phyloP scores from a whole-genome alignment of 2,113 vertebrate genomes.

The Tychaedon coryphoeus region DNA sequence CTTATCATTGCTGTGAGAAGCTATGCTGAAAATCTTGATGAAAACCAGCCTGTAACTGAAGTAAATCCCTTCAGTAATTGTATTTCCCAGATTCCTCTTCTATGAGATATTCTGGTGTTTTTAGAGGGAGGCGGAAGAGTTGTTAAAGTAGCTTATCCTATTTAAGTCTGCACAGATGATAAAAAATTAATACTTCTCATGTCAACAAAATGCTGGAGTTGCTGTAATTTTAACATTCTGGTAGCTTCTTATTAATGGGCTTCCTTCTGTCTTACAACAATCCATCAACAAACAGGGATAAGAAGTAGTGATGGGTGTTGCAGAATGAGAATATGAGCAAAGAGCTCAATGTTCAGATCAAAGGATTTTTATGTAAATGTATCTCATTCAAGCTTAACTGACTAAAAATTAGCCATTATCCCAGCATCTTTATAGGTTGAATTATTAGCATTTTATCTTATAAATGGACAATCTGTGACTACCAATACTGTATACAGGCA shows the following conservation, averaged over 20 bases:
- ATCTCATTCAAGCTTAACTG: neutral
- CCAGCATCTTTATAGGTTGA: neutral
- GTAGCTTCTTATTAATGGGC: neutral
- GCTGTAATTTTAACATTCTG: neutral
- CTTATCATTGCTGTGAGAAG: neutral
- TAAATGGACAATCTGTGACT: neutral
- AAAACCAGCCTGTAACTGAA: neutral
- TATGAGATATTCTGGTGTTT: neutral
- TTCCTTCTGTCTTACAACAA: neutral
- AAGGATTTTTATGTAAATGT: neutral
- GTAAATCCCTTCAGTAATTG: neutral
- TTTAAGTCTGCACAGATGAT: neutral
- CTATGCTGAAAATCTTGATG: neutral
- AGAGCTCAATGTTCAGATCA: neutral
- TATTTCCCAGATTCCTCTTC: neutral
- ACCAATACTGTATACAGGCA: neutral
- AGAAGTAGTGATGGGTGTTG: neutral
- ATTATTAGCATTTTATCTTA: neutral
- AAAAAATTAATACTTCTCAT: neutral
- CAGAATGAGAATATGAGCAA: neutral
- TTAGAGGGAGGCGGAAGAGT: neutral
- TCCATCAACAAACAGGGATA: neutral
- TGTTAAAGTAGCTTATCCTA: neutral
- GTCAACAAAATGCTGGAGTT: neutral
- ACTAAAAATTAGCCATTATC: neutral